A percentile compares a stretch with the other conserved stretches of the same genome.
These are phyloP conservation scores for Megastigmus dorsalis DNA, from an alignment of 2,888 invertebrate species.

Conservation along the genomic window DNA sequence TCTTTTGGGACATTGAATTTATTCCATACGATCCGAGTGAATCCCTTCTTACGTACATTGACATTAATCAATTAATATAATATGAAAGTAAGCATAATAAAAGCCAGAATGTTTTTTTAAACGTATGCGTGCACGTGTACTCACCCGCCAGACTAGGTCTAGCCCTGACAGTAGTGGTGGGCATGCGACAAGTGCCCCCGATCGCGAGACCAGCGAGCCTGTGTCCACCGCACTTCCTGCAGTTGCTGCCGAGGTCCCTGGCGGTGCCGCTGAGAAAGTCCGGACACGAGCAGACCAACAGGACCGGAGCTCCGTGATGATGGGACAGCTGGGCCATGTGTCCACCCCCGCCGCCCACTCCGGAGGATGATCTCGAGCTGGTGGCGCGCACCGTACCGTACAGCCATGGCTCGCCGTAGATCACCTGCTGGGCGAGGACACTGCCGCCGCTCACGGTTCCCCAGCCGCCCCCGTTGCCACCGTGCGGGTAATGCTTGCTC, in stretches of 20 bases:
- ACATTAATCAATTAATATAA: no score
- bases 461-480: constrained; percentile 61
- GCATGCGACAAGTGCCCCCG: constrained; percentile 79
- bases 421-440: constrained; percentile 87
- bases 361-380: constrained; percentile 75
- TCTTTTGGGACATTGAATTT: no score
- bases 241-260: constrained; percentile 85
- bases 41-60: no score
- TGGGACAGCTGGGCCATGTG: constrained; percentile 73
- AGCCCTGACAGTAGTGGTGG: constrained; percentile 64
- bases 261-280: constrained; percentile 88
- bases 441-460: constrained; percentile 80
- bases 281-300: constrained; percentile 87
- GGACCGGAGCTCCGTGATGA: constrained; percentile 79
- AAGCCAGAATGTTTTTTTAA: no score
- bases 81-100: no score
- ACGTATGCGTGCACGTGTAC: no score
- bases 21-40: no score
- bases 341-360: constrained; percentile 75
- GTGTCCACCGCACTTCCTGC: constrained; percentile 90
- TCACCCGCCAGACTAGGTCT: constrained; percentile 71
- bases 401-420: constrained; percentile 82
- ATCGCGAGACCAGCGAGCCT: constrained; percentile 82
- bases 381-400: constrained; percentile 81
- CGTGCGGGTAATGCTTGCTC: constrained; percentile 63